Percentiles rank a stretch among this genome's conserved stretches.
phyloP scores from a whole-genome alignment of 2,888 invertebrate species.

The Athetis lepigone region DNA sequence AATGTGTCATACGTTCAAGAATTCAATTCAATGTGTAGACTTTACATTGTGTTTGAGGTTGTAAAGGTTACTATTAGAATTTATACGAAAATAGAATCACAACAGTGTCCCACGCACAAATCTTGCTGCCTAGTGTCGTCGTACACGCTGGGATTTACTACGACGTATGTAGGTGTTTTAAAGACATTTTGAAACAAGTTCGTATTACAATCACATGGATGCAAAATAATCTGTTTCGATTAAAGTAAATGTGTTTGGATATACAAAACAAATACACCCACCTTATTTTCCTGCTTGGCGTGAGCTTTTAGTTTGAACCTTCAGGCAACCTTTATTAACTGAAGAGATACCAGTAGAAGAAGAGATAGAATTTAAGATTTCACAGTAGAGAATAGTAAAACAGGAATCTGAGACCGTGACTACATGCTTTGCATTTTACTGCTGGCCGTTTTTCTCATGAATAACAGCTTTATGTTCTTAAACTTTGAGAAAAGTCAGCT shows the following conservation, averaged over 20 bases:
- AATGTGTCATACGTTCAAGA: not conserved
- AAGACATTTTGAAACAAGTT: no score
- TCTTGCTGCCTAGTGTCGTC: slow-evolving; percentile 2
- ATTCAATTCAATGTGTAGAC: not conserved
- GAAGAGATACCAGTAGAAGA: no score
- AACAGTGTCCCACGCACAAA: slow-evolving; percentile 11
- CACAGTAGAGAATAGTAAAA: slow-evolving; percentile 22
- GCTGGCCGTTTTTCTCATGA: slow-evolving; percentile 18
- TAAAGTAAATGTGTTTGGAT: not conserved
- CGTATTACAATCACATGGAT: slow-evolving; percentile 8
- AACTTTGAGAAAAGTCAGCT: slow-evolving; percentile 30
- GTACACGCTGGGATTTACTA: slow-evolving; percentile 18
- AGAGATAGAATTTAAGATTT: slow-evolving; percentile 20
- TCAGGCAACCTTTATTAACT: no score
- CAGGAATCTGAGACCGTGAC: slow-evolving; percentile 23
- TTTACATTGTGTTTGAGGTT: slow-evolving; percentile 2
- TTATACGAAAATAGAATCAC: slow-evolving; percentile 16
- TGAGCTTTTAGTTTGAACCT: not conserved
- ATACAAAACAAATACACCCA: slow-evolving; percentile 2
- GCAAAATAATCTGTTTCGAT: slow-evolving; percentile 5
- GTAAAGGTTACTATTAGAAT: slow-evolving; percentile 2
- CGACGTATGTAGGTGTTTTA: slow-evolving; percentile 9
- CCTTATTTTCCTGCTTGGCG: no score
- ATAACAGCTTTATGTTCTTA: slow-evolving; percentile 27
- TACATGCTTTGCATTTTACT: slow-evolving; percentile 32